Base-by-base conservation (phyloP, 1,140 invertebrate genomes). In the Trissolcus basalis region DNA sequence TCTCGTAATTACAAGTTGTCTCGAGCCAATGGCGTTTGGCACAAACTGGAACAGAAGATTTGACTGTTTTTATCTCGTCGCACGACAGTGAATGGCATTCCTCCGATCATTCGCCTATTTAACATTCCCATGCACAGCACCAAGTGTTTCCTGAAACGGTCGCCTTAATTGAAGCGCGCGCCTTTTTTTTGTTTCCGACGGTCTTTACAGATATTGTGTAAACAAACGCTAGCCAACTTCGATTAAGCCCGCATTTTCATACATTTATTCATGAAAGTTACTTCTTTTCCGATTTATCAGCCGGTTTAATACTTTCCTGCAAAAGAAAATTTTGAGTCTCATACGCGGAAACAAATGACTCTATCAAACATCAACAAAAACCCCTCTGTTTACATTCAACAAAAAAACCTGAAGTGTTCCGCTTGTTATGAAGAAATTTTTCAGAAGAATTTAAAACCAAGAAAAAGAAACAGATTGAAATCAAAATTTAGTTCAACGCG, bases 71-170 rank as follows among this genome's bases (percentile, higher is more conserved):
- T 50, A 44, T 55, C 49, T 12, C 27, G 12, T 27, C 35, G 16
- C 48, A n/a, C 16, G 5, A 12, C 36, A 36, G 53, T n/a, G 33
- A 50, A 61, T 70, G 45, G 27, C 58, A 69, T 56, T 63, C 47
- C 48, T 1, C 44, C 43, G 33, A 54, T 55, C 43, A 19, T 19
- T 50, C 54, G 51, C 44, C 36, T 56, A 48, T 63, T 71, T 39
- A 51, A 36, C 58, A 58, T 63, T 71, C 59, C 41, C 58, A 56
- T 58, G 51, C 44, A 4, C 43, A 48, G 50, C 19, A 44, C 56
- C 44, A 70, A 53, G 59, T 50, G 69, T 72, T 72, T 72, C 59
- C 69, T 59, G 60, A 59, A 73, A 65, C 65, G 41, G 44, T 73
- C 65, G 65, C 64, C 49, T 65, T 65, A 65, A 65, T 60, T 65